These are phyloP conservation scores for Orchesella cincta DNA, from an alignment of 1,140 invertebrate species.

Conservation along the genomic window DNA sequence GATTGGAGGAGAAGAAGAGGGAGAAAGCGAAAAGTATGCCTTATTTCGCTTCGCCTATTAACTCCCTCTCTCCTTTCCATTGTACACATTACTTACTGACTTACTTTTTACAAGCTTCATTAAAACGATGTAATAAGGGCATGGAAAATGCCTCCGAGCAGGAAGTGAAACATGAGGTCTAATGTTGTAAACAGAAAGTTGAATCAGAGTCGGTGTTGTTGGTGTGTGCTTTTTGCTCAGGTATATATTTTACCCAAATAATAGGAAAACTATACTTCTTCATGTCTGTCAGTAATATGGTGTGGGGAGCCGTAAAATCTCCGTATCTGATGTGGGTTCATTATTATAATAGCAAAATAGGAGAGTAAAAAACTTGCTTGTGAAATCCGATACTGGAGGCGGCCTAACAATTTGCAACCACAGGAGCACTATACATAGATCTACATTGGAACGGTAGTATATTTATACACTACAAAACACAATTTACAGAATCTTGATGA, in stretches of 20 bases:
- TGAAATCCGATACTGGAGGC: background rate
- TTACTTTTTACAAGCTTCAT: constrained; percentile 19
- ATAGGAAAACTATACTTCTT: too few species aligned
- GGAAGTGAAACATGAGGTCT: constrained; percentile 16
- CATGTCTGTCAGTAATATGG: too few species aligned
- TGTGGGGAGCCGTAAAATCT: background rate
- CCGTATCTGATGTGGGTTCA: background rate
- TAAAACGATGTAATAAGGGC: constrained; percentile 23
- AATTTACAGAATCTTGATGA: too few species aligned
- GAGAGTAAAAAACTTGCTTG: background rate
- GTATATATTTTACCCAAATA: too few species aligned
- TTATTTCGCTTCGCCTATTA: background rate
- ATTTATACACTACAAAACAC: background rate
- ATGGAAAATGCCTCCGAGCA: constrained; percentile 4
- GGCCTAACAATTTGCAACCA: too few species aligned
- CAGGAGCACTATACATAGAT: too few species aligned
- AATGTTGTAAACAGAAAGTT: background rate
- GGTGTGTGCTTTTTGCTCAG: too few species aligned
- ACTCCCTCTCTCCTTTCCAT: background rate
- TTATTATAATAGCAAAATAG: background rate
- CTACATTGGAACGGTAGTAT: too few species aligned
- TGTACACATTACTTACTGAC: background rate
- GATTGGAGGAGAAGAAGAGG: background rate
- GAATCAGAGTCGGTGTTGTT: too few species aligned
- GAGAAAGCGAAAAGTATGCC: too few species aligned